Evolutionary conservation across 2,113 vertebrate genomes (phyloP).

Genomic region (Montifringilla adamsi): DNA sequence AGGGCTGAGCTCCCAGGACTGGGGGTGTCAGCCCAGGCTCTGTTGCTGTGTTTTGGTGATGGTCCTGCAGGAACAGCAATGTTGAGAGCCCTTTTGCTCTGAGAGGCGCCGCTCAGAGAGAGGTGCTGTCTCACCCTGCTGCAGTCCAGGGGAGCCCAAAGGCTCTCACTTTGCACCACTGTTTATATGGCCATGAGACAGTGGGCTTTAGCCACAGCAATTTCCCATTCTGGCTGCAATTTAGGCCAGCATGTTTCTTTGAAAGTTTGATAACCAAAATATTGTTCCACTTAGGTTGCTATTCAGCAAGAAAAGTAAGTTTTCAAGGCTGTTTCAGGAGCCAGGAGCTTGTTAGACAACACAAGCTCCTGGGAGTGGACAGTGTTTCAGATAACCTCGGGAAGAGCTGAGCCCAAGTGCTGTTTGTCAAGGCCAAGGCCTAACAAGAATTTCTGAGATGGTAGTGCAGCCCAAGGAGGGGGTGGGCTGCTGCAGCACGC

Average conservation of each 20-base stretch:
- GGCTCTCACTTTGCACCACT: not conserved
- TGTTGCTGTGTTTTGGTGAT: not conserved
- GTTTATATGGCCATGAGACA: rapidly evolving
- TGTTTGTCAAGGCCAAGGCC: not conserved
- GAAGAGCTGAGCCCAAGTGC: not conserved
- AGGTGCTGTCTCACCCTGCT: not conserved
- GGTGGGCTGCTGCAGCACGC: not conserved
- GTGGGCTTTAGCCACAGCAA: not conserved
- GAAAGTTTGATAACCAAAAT: not conserved
- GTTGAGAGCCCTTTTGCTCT: not conserved
- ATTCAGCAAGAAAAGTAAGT: not conserved
- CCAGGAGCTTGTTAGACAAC: not conserved
- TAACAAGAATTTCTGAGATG: not conserved
- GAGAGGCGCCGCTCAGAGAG: not conserved
- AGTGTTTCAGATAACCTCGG: not conserved
- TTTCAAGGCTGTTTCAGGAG: not conserved
- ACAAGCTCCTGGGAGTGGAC: too few relatives aligned
- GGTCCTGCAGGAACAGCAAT: not conserved
- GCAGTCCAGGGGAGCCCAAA: not conserved
- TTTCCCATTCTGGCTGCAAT: not conserved
- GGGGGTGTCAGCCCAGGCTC: not conserved
- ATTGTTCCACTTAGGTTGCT: not conserved
- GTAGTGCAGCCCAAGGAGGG: not conserved
- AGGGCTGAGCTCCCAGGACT: too few relatives aligned
- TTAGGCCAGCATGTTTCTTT: not conserved